Conservation (phyloP, 2,797 vertebrate species). For the Phoebastria nigripes region DNA sequence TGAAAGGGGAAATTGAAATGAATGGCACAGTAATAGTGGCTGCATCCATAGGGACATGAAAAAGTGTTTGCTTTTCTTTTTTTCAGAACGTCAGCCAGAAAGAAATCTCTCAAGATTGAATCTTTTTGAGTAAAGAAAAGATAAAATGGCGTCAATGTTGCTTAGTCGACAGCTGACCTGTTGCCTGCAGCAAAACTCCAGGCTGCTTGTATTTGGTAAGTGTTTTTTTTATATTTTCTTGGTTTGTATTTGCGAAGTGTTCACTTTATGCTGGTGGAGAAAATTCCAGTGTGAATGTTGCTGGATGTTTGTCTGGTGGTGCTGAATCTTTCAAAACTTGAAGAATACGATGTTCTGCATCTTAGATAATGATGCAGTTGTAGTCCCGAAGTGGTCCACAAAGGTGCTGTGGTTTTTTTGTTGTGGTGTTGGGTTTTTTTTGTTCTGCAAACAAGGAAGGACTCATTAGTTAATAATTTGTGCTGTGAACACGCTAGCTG, state of each 20-base stretch:
- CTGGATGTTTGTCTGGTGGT: not conserved
- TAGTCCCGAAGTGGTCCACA: not conserved
- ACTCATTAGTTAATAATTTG: not conserved
- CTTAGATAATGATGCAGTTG: not conserved
- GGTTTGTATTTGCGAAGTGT: slow-evolving; percentile 65
- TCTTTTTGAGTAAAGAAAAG: not conserved
- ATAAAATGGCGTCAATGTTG: slow-evolving; percentile 83
- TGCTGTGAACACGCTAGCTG: not conserved
- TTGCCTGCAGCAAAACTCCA: slow-evolving; percentile 77
- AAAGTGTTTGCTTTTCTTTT: not conserved
- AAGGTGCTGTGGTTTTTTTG: not conserved
- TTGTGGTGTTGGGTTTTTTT: not conserved
- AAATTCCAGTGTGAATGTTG: not conserved
- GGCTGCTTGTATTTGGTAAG: slow-evolving; percentile 80
- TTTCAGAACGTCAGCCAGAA: not conserved
- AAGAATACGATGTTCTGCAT: not conserved
- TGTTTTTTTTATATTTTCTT: not conserved
- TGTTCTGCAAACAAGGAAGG: not conserved
- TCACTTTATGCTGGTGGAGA: fast-evolving
- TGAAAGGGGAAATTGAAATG: not conserved
- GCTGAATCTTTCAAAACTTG: not conserved
- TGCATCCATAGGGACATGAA: not conserved
- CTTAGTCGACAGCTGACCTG: slow-evolving; percentile 78
- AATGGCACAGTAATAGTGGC: not conserved
- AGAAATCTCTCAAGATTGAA: not conserved